Conservation (phyloP, 2,888 invertebrate genomes). For the Falcaria lacertinaria region DNA sequence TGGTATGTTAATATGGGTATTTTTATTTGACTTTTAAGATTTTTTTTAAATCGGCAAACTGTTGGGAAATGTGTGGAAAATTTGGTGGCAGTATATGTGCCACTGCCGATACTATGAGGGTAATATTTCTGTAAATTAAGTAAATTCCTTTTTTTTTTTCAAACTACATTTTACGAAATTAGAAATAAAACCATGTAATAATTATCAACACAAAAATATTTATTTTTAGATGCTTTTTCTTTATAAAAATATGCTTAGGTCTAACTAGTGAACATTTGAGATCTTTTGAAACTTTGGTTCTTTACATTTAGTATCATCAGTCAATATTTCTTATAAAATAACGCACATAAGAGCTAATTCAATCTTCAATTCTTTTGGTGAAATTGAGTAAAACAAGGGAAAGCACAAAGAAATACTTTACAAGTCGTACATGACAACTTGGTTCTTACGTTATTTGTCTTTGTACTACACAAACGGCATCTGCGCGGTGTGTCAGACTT, state of each 20-base stretch:
- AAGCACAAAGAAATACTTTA: constrained; percentile 14
- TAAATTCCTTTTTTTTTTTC: neutral
- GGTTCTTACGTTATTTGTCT: constrained; percentile 10
- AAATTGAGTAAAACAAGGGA: constrained; percentile 11
- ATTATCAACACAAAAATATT: constrained; percentile 5
- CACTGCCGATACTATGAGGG: constrained; percentile 7
- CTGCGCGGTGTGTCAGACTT: constrained; percentile 11
- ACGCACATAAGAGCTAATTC: neutral
- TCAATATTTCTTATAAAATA: constrained; percentile 1
- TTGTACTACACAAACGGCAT: constrained; percentile 15
- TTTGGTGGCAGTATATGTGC: constrained; percentile 12
- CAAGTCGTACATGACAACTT: constrained; percentile 14
- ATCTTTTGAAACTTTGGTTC: constrained; percentile 5
- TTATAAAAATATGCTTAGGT: neutral
- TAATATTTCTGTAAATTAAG: constrained; percentile 8
- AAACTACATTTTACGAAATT: neutral
- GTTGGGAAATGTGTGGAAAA: constrained; percentile 8
- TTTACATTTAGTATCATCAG: constrained; percentile 3
- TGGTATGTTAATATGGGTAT: constrained; percentile 8
- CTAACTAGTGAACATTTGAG: constrained; percentile 2
- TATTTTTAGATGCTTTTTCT: constrained; percentile 3
- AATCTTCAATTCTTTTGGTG: constrained; percentile 6
- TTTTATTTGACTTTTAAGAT: constrained; percentile 2
- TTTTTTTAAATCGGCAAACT: constrained; percentile 5
- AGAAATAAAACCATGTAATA: constrained; percentile 7